phyloP scores from a whole-genome alignment of 2,888 invertebrate genomes.

The Drosophila algonquin region DNA sequence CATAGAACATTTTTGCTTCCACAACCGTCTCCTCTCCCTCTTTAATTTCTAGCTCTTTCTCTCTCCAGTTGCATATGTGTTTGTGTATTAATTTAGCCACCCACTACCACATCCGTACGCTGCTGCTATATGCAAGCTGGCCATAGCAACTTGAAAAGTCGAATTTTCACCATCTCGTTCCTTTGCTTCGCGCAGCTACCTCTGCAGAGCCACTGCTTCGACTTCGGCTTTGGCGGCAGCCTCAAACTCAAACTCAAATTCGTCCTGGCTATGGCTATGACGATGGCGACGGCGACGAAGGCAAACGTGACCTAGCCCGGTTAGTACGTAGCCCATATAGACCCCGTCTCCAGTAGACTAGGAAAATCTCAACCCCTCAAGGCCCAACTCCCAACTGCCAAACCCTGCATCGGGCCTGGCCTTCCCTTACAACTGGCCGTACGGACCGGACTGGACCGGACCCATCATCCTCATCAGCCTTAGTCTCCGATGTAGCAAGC shows the following conservation, averaged over 20 bases:
- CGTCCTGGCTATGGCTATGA: constrained; percentile 36
- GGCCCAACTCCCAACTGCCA: constrained; percentile 6
- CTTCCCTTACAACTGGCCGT: constrained; percentile 9
- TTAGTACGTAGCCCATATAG: constrained; percentile 73
- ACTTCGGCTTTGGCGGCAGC: constrained; percentile 33
- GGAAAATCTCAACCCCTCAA: constrained; percentile 34
- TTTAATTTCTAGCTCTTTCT: constrained; percentile 44
- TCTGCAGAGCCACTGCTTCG: constrained; percentile 46
- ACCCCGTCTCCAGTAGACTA: constrained; percentile 72
- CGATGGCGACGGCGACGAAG: constrained; percentile 65
- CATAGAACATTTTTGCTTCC: constrained; percentile 65
- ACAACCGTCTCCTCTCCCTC: constrained; percentile 55
- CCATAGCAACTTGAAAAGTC: constrained; percentile 72
- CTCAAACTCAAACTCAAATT: constrained; percentile 30
- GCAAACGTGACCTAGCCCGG: constrained; percentile 76
- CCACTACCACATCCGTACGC: constrained; percentile 55
- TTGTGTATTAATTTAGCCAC: constrained; percentile 75
- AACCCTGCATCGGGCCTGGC: constrained; percentile 12
- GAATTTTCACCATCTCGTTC: constrained; percentile 73
- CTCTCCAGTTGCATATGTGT: constrained; percentile 55
- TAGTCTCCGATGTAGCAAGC: constrained; percentile 66
- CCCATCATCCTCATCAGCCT: constrained; percentile 50
- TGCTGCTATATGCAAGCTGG: constrained; percentile 60
- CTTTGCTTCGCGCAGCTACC: constrained; percentile 63
- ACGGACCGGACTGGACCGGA: constrained; percentile 23